Base-by-base conservation (phyloP, 2,113 vertebrate genomes). In the Neotragus pygmaeus region DNA sequence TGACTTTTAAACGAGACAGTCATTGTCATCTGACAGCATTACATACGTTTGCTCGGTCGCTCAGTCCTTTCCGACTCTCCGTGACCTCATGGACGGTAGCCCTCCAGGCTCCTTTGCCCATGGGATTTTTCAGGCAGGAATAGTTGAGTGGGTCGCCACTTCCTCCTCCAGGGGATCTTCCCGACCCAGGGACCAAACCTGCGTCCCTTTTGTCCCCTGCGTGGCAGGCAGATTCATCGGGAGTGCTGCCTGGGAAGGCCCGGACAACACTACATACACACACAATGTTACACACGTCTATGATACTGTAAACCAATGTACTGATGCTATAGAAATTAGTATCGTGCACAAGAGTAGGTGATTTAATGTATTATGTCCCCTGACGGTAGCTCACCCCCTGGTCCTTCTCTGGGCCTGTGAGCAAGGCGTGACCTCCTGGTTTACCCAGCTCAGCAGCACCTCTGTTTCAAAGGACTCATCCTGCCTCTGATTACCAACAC, bases 41-140 rank as follows among this genome's bases (percentile, higher is more conserved):
- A 17, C 3, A 6, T 7, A 0, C 4, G 39, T 27, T 11, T 15
- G 23, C 23, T 75, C 12, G 0, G 6, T 15, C 1, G 3, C 23
- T 43, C 39, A 27, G 36, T 43, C 15, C 1, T 75, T 25, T 75
- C 70, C 1, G 6, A 75, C 23, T 75, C 70, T 43, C 39, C 8
- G 39, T 1, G 6, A 75, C 39, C 36, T 1, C 70, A 14, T 4
- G 39, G 70, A 4, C 6, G 1, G 70, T 43, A 43, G 70, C 36
- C 39, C 2, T 0, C 70, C 23, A 75, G 70, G 70, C 39, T 75
- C 23, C 70, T 15, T 39, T 75, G 70, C 6, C 6, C 39, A 15
- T 75, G 70, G 23, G 23, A 43, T 27, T 75, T 43, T 43, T 75
- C 39, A 27, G 70, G 70, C 70, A 75, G 23, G 21, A 43, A 27